A percentile compares a stretch with the other conserved stretches of the same genome.
phyloP scores from a whole-genome alignment of 1,140 invertebrate genomes.

The Drosophila dunni region DNA sequence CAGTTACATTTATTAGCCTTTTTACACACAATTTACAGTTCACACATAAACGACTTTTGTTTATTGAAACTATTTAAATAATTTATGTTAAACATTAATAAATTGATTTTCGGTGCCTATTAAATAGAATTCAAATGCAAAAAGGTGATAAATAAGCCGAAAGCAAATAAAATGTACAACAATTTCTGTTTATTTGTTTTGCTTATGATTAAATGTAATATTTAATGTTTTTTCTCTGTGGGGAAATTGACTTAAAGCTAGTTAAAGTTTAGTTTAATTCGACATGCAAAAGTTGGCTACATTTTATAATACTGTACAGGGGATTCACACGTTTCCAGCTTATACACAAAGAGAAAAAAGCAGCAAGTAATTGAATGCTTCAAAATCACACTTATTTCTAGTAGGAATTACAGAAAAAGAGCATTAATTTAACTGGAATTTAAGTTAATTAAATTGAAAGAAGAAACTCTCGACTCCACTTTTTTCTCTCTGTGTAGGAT shows the following conservation, averaged over 20 bases:
- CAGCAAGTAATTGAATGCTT: no score
- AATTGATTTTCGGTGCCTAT: conserved; percentile 67
- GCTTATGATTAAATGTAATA: background rate
- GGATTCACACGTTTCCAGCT: conserved; percentile 25
- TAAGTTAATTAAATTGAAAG: no score
- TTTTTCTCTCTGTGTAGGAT: no score
- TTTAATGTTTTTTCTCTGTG: background rate
- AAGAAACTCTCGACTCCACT: no score
- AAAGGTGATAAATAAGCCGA: conserved; percentile 21
- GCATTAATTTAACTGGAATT: no score
- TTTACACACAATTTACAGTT: conserved; percentile 51
- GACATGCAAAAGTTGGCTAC: conserved; percentile 24
- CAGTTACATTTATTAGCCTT: conserved; percentile 79
- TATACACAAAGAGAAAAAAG: background rate
- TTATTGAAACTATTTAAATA: conserved; percentile 58
- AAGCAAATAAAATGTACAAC: conserved; percentile 3
- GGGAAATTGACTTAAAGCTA: conserved; percentile 17
- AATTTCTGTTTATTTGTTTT: conserved; percentile 2
- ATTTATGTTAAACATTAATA: conserved; percentile 69
- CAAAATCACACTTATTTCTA: no score
- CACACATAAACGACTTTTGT: conserved; percentile 21
- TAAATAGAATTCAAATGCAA: conserved; percentile 37
- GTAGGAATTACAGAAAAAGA: no score
- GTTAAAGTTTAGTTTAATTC: background rate
- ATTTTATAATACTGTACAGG: conserved; percentile 73